Evolutionary conservation across 2,113 vertebrate genomes (phyloP).

Genomic region (Antechinus flavipes): DNA sequence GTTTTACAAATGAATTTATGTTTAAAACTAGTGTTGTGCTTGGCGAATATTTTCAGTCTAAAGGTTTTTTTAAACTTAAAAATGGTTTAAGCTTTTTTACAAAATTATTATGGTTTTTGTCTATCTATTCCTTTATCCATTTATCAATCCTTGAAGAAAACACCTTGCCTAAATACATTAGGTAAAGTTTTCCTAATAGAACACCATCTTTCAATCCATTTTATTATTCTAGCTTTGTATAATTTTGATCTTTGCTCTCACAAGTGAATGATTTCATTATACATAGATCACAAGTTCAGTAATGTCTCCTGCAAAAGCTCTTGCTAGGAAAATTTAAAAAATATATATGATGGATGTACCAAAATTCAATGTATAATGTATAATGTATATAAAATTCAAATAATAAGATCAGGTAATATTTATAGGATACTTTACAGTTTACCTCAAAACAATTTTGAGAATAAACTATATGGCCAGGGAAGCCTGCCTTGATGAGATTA

Average conservation of each 20-base stretch:
- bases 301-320: not conserved
- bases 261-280: not conserved
- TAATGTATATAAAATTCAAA: too few species aligned
- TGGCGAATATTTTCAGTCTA: not conserved
- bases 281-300: not conserved
- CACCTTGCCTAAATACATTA: not conserved
- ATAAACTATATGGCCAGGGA: not conserved
- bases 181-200: not conserved
- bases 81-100: not conserved
- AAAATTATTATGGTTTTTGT: not conserved
- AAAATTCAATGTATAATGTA: not conserved
- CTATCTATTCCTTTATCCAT: not conserved
- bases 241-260: not conserved
- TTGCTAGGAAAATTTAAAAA: not conserved
- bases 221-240: not conserved
- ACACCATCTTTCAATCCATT: not conserved
- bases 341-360: not conserved
- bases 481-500: not conserved
- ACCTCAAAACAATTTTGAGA: not conserved
- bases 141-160: not conserved
- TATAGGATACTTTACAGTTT: not conserved
- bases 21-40: not conserved
- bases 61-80: not conserved
- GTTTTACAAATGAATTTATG: not conserved
- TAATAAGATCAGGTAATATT: not conserved